Evolutionary conservation across 2,113 vertebrate species (phyloP), one percentile per base, ranked within the genome.

Genomic region (Melanerpes formicivorus): DNA sequence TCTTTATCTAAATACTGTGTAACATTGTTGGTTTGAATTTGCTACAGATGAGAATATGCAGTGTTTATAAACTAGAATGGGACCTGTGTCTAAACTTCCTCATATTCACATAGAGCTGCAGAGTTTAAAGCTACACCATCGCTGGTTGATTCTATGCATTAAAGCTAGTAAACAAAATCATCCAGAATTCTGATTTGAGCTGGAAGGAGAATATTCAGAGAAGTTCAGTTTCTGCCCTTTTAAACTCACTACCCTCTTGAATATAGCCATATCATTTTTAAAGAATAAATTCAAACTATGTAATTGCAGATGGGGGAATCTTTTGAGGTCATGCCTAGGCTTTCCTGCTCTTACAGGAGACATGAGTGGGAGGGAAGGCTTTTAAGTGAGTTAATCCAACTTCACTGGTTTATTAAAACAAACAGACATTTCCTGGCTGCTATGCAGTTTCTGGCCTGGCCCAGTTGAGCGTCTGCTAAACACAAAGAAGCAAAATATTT

Each of bases 1-100:
- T 96, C 73, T 90, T 91, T 94, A 94, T 96, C 93, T 91, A 72
- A 93, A 37, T 77, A 58, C 96, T 95, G 90, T 93, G 81, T 95
- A 91, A 96, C 48, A 6, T 34, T 86, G 74, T 96, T 94, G 73
- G 80, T 95, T 75, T 85, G 87, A 85, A 93, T 97, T 94, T 91
- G 70, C 90, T 94, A 77, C 84, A 90, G 66, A 85, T 76, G 73
- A 65, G n/a, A 84, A 44, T 69, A 63, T 29, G 67, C 74, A 64
- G 44, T 93, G 69, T 95, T 95, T 93, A 85, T 91, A 84, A 90
- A 64, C 32, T 19, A 62, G 19, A 71, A 27, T 54, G 44, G 30
- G 32, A n/a, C 14, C 56, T 88, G 55, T 25, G 32, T 90, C 58
- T 92, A 40, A 75, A 77, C 64, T 80, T 93, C 60, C 42, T 95